These are phyloP conservation scores for Bergia sp. DNA, from an alignment of 92 coral and sea anemone genomes.

Conservation along the genomic window DNA sequence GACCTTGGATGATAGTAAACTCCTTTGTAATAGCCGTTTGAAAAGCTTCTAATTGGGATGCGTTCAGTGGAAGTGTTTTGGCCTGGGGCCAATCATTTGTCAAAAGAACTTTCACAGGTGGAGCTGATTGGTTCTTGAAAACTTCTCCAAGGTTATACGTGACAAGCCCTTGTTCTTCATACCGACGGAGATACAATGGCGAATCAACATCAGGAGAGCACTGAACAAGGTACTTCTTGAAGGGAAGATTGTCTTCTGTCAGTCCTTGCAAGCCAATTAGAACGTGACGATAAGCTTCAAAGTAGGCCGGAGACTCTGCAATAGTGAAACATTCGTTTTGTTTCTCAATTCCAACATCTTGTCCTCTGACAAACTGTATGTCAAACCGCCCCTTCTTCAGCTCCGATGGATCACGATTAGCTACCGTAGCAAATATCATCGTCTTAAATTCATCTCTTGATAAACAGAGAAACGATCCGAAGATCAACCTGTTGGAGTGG, in stretches of 20 bases:
- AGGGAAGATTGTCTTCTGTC: constrained; percentile 66
- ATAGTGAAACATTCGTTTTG: constrained; percentile 51
- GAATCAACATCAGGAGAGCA: constrained; percentile 66
- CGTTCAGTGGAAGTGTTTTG: constrained; percentile 57
- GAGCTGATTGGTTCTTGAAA: background rate
- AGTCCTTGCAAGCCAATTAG: constrained; percentile 67
- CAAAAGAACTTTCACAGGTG: constrained; percentile 53
- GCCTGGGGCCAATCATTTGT: constrained; percentile 67
- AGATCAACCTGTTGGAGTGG: constrained; percentile 68
- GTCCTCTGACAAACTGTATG: constrained; percentile 64
- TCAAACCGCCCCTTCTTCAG: constrained; percentile 58
- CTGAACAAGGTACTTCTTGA: constrained; percentile 73
- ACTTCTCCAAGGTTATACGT: constrained; percentile 57
- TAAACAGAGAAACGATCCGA: constrained; percentile 77
- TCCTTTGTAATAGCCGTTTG: constrained; percentile 79
- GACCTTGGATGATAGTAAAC: constrained; percentile 86
- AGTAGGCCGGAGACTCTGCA: constrained; percentile 83
- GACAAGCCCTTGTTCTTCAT: constrained; percentile 30
- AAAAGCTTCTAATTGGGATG: constrained; percentile 74
- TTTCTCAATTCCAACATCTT: constrained; percentile 61
- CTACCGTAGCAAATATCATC: constrained; percentile 78
- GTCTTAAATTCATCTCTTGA: constrained; percentile 58
- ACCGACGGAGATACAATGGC: constrained; percentile 68
- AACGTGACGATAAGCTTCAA: constrained; percentile 83
- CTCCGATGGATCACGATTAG: constrained; percentile 63